These are phyloP conservation scores for Tiliqua scincoides DNA, from an alignment of 2,113 vertebrate species.

Conservation along the genomic window DNA sequence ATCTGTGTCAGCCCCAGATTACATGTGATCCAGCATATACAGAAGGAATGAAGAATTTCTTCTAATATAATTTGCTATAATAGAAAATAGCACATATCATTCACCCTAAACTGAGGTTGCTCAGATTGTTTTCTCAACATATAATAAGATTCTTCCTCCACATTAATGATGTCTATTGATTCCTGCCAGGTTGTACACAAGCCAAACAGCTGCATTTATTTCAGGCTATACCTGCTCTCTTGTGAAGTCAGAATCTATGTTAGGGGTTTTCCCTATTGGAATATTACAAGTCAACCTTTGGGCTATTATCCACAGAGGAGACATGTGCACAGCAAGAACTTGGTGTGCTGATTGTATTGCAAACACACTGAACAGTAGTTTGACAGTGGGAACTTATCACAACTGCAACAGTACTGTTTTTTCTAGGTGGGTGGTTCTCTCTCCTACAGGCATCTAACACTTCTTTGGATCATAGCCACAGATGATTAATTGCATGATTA, in stretches of 20 bases:
- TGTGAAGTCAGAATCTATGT: background rate
- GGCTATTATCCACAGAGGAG: background rate
- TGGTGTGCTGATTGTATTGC: background rate
- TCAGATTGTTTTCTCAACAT: no score
- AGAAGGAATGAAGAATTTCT: no score
- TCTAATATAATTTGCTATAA: no score
- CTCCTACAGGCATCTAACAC: background rate
- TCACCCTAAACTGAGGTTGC: no score
- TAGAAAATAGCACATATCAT: no score
- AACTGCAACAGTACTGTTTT: background rate
- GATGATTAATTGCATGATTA: slow-evolving; percentile 4
- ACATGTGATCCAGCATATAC: no score
- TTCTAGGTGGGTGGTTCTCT: background rate
- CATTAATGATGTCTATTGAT: background rate
- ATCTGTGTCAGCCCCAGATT: no score
- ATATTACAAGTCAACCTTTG: background rate
- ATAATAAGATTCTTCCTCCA: background rate
- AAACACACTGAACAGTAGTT: background rate
- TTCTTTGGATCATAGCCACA: background rate
- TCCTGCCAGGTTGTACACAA: background rate
- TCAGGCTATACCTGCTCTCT: background rate
- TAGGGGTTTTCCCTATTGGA: background rate
- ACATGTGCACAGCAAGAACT: background rate
- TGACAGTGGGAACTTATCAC: background rate
- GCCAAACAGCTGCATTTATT: background rate